Percentiles rank a stretch among this genome's conserved stretches.
Evolutionary conservation across 2,888 invertebrate genomes (phyloP).

Genomic region (Neuroscelio doddi): DNA sequence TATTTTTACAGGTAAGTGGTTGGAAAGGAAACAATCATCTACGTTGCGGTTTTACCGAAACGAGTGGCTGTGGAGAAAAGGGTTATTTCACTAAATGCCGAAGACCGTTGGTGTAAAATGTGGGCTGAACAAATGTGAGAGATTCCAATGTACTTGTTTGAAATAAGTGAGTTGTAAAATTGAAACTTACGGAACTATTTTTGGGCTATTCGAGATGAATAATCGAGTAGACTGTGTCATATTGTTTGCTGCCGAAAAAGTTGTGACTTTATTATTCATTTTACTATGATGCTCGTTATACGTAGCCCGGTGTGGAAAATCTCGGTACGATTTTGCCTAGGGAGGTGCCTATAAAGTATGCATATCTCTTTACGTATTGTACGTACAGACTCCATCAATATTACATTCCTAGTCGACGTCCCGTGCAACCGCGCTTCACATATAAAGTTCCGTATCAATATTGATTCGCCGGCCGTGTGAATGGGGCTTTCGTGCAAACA

Average conservation of each 20-base stretch:
- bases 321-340: slow-evolving; percentile 12
- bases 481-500: slow-evolving; percentile 31
- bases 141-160: too few species aligned
- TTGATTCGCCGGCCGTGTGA: slow-evolving; percentile 42
- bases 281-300: slow-evolving; percentile 30
- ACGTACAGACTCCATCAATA: slow-evolving; percentile 34
- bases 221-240: too few species aligned
- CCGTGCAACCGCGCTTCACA: slow-evolving; percentile 37
- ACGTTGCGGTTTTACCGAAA: too few species aligned
- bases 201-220: too few species aligned
- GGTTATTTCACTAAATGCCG: too few species aligned
- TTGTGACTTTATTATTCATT: slow-evolving; percentile 31
- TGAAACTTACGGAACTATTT: too few species aligned
- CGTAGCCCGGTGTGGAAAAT: slow-evolving; percentile 17
- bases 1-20: too few species aligned
- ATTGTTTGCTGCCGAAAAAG: slow-evolving; percentile 3
- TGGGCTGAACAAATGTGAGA: too few species aligned
- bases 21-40: too few species aligned
- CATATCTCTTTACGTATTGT: slow-evolving; percentile 40
- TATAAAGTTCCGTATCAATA: slow-evolving; percentile 45
- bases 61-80: too few species aligned
- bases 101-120: too few species aligned
- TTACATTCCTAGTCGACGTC: slow-evolving; percentile 34
- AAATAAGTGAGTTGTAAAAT: too few species aligned
- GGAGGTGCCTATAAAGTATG: slow-evolving; percentile 30